Conservation (phyloP, 2,888 invertebrate genomes). For the Dromius quadrimaculatus region DNA sequence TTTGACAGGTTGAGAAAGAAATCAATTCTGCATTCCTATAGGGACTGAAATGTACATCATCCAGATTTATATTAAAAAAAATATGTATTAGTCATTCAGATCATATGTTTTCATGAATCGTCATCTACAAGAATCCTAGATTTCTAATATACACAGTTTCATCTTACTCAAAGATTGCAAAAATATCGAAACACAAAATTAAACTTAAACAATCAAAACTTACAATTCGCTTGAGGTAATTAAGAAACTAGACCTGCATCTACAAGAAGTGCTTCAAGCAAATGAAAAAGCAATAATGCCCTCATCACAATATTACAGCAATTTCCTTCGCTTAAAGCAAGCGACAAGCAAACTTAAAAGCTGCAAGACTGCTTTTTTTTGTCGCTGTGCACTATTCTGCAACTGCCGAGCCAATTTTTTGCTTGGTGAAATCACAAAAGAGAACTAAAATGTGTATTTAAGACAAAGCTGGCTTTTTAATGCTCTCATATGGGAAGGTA, state of each 20-base stretch:
- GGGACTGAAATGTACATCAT: too few relatives aligned
- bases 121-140: too few relatives aligned
- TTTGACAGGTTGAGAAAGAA: too few relatives aligned
- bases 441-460: slow-evolving; percentile 19
- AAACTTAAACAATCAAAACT: slow-evolving; percentile 21
- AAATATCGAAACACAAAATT: slow-evolving; percentile 8
- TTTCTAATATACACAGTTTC: too few relatives aligned
- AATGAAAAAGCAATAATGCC: slow-evolving; percentile 5
- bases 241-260: background rate
- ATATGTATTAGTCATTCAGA: too few relatives aligned
- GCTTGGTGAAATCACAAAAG: slow-evolving; percentile 17
- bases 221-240: slow-evolving; percentile 6
- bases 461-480: slow-evolving; percentile 19
- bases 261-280: slow-evolving; percentile 1
- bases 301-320: slow-evolving; percentile 13
- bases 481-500: slow-evolving; percentile 1
- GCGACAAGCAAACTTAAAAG: too few relatives aligned
- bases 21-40: too few relatives aligned
- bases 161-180: slow-evolving; percentile 1
- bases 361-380: slow-evolving; percentile 30
- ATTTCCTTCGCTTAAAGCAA: slow-evolving; percentile 24
- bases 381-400: too few relatives aligned
- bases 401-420: slow-evolving; percentile 12
- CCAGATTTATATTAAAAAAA: too few relatives aligned
- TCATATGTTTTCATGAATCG: too few relatives aligned